A percentile compares a stretch with the other conserved stretches of the same genome.
Conservation (phyloP, 2,113 vertebrate species). For the Sialia sialis region DNA sequence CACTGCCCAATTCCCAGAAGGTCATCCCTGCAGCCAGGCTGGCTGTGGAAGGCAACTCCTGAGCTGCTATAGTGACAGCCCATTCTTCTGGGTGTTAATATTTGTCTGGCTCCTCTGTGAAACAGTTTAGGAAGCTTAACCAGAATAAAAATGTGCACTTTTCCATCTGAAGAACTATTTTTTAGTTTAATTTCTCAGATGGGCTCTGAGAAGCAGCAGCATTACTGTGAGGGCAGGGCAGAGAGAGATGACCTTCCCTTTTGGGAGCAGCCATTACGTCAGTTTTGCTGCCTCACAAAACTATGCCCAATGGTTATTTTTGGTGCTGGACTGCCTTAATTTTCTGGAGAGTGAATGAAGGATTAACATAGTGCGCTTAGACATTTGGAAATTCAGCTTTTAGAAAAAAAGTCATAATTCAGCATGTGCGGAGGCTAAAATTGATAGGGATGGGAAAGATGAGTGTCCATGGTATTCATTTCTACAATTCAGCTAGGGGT, state of each 20-base stretch:
- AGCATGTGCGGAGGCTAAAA: not conserved
- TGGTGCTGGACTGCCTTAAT: constrained; percentile 8
- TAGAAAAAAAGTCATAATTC: not conserved
- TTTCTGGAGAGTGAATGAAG: constrained; percentile 29
- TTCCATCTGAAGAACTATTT: not conserved
- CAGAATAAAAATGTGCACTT: not conserved
- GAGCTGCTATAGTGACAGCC: not conserved
- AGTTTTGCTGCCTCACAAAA: constrained; percentile 31
- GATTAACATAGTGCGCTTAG: not conserved
- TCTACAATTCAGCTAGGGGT: not conserved
- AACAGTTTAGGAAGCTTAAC: not conserved
- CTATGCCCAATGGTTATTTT: constrained; percentile 25
- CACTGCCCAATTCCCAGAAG: not conserved
- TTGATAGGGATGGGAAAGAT: not conserved
- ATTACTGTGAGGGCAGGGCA: not conserved
- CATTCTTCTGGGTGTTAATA: not conserved
- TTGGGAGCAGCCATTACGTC: not conserved
- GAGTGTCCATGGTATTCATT: not conserved
- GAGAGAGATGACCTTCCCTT: not conserved
- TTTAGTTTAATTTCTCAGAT: not conserved
- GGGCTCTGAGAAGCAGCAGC: not conserved
- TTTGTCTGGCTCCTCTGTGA: not conserved
- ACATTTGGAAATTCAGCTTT: not conserved
- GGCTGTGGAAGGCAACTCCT: not conserved
- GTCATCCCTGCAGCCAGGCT: not conserved